Conservation (phyloP, 2,113 vertebrate species). For the Nibea albiflora region DNA sequence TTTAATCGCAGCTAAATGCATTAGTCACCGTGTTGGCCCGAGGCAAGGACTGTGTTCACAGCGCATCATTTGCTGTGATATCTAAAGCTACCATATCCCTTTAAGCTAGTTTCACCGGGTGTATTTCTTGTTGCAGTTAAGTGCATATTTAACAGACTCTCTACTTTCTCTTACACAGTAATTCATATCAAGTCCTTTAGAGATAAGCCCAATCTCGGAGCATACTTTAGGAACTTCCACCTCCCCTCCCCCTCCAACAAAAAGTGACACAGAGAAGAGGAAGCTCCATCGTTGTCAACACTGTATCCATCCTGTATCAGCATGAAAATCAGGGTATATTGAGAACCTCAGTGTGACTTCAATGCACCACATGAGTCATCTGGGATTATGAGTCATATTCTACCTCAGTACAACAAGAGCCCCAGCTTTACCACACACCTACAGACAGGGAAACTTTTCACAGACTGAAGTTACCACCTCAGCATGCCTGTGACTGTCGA, state of each 20-base stretch:
- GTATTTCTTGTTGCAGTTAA: constrained; percentile 62
- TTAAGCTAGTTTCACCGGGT: constrained; percentile 55
- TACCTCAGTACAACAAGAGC: constrained; percentile 57
- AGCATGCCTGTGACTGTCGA: constrained; percentile 42
- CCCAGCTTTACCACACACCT: constrained; percentile 67
- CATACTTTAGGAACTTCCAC: constrained; percentile 27
- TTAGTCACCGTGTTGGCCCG: constrained; percentile 70
- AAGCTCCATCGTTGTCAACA: constrained; percentile 40
- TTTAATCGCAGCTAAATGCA: constrained; percentile 76
- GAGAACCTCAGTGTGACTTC: constrained; percentile 62
- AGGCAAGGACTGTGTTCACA: constrained; percentile 64
- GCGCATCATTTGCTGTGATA: constrained; percentile 71
- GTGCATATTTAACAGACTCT: constrained; percentile 65
- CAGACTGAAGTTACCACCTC: constrained; percentile 55
- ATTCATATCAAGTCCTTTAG: constrained; percentile 60
- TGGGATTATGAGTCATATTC: constrained; percentile 76
- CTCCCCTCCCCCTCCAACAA: not conserved
- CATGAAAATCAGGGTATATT: constrained; percentile 50
- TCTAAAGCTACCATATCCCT: constrained; percentile 68
- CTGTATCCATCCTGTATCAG: constrained; percentile 50
- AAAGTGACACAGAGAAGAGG: constrained; percentile 52
- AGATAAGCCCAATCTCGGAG: constrained; percentile 47
- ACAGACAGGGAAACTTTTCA: constrained; percentile 75
- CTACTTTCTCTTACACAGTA: constrained; percentile 48
- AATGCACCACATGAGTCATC: constrained; percentile 72